phyloP scores from a whole-genome alignment of 2,113 vertebrate species.

The Hypomesus transpacificus region DNA sequence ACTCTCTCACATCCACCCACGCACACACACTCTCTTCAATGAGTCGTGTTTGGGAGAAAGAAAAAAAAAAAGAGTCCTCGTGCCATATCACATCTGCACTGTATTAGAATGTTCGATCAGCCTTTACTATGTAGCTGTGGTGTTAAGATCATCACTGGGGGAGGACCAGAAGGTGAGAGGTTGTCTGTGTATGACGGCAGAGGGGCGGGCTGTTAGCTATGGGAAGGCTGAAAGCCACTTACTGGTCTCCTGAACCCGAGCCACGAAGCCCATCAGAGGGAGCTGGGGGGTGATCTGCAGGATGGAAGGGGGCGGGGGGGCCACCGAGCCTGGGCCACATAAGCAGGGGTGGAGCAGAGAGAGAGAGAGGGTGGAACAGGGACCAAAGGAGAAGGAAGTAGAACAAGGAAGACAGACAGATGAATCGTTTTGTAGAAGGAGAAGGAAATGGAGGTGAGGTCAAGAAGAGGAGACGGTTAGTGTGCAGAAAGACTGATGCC shows the following conservation, averaged over 20 bases:
- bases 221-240: conserved; percentile 73
- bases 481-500: too few relatives aligned
- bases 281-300: conserved; percentile 97
- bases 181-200: conserved; percentile 1
- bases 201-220: conserved; percentile 5
- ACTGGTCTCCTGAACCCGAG: conserved; percentile 98
- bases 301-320: conserved; percentile 87
- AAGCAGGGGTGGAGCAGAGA: not conserved
- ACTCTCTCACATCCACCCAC: not conserved
- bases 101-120: not conserved
- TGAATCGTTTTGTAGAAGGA: not conserved
- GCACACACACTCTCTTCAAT: not conserved
- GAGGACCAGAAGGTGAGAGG: not conserved
- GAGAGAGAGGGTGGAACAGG: conserved; percentile 1
- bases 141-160: not conserved
- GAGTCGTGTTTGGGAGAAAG: not conserved
- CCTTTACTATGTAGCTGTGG: not conserved
- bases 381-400: not conserved
- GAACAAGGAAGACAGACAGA: not conserved
- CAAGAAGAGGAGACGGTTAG: conserved; percentile 3
- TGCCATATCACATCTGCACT: not conserved
- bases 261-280: conserved; percentile 95
- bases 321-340: conserved; percentile 35
- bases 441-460: conserved; percentile 8
- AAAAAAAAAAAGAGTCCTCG: too few relatives aligned